Conservation (phyloP, 2,888 invertebrate genomes). For the Invenusta paracnida region DNA sequence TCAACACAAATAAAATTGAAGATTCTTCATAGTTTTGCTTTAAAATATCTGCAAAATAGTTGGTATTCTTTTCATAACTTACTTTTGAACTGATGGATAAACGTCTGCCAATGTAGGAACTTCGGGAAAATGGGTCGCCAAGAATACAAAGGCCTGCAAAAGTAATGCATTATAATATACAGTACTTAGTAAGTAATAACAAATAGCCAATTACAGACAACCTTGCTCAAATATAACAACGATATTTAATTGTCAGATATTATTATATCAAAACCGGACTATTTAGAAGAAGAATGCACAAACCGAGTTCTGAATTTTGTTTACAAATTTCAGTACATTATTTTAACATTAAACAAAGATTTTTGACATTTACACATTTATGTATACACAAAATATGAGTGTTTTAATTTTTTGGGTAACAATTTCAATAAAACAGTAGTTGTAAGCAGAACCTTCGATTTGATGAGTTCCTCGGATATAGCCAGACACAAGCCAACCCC, state of each 20-base stretch:
- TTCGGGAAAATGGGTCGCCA: not conserved
- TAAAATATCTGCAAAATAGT: not conserved
- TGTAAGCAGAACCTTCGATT: constrained; percentile 59
- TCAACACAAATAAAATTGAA: not conserved
- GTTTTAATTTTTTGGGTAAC: not conserved
- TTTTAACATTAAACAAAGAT: no score
- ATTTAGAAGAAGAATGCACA: no score
- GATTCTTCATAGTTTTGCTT: not conserved
- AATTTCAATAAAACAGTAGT: not conserved
- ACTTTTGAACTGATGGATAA: constrained; percentile 2
- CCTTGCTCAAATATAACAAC: no score
- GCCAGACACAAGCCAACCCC: constrained; percentile 77
- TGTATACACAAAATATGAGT: not conserved
- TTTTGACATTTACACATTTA: no score
- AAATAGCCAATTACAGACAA: no score
- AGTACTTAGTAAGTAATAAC: no score
- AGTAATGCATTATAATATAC: no score
- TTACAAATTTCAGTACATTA: no score
- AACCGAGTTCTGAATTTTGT: no score
- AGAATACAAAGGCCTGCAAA: not conserved
- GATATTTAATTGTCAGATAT: no score
- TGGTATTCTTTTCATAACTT: not conserved
- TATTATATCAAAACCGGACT: no score
- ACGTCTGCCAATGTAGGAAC: not conserved
- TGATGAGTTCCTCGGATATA: constrained; percentile 71